Conservation (phyloP, 2,888 invertebrate genomes). For the Phania funesta region DNA sequence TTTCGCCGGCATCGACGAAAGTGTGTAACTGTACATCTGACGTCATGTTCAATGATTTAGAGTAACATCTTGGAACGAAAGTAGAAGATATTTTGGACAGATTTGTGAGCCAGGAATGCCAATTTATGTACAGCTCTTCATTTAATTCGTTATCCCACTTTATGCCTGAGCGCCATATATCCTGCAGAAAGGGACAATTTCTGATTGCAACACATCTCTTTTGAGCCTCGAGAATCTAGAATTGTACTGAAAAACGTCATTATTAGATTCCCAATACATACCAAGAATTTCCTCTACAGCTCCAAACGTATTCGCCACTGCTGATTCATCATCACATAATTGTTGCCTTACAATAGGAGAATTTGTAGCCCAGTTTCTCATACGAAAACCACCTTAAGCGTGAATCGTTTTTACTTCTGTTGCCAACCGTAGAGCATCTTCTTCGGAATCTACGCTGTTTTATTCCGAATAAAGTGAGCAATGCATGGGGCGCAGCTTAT, state of each 20-base stretch:
- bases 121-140: neutral
- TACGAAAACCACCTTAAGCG: neutral
- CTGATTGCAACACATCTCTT: neutral
- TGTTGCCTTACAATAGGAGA: neutral
- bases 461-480: conserved; percentile 31
- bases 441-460: neutral
- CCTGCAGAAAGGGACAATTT: neutral
- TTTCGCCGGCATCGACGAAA: conserved; percentile 33
- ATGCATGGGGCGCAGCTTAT: conserved; percentile 28
- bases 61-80: conserved; percentile 33
- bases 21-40: conserved; percentile 4
- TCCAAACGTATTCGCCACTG: neutral
- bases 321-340: neutral
- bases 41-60: neutral
- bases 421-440: neutral
- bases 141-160: too few species aligned
- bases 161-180: too few species aligned
- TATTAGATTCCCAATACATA: conserved; percentile 15
- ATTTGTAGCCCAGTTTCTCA: neutral
- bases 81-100: conserved; percentile 3
- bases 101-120: conserved; percentile 16
- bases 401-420: neutral
- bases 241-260: conserved; percentile 33
- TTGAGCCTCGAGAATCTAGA: conserved; percentile 27
- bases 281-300: neutral